Percentiles rank a stretch among this genome's conserved stretches.
Conservation (phyloP, 2,113 vertebrate species). For the Cinclus cinclus region DNA sequence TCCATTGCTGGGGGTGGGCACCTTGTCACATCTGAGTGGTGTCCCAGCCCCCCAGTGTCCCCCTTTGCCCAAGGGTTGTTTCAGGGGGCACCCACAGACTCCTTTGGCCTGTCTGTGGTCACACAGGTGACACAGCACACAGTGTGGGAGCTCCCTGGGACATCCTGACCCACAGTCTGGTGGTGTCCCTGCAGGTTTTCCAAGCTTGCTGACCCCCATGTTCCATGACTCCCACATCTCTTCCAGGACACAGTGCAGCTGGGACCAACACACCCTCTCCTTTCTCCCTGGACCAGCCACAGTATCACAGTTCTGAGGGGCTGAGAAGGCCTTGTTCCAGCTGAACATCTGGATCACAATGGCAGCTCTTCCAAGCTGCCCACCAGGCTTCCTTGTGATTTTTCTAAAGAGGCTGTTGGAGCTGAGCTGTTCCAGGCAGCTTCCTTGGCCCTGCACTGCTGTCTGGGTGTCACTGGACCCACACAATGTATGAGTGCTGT, state of each 20-base stretch:
- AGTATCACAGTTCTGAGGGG: neutral
- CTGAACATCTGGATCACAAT: neutral
- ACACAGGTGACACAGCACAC: neutral
- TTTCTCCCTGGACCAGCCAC: neutral
- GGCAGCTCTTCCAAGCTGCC: neutral
- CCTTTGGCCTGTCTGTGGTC: neutral
- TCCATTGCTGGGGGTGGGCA: neutral
- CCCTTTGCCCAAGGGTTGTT: neutral
- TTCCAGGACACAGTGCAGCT: neutral
- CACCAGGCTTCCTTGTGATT: neutral
- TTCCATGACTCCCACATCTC: neutral
- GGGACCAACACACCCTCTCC: neutral
- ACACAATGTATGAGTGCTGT: neutral
- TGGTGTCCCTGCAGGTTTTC: neutral
- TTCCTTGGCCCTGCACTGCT: neutral
- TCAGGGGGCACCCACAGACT: neutral
- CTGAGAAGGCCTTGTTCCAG: neutral
- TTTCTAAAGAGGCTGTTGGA: neutral
- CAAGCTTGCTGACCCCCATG: neutral
- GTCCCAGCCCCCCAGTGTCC: neutral
- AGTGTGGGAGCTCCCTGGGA: accelerated
- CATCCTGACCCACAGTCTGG: neutral
- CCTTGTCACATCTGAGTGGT: neutral
- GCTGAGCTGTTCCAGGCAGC: neutral
- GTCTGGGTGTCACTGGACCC: neutral